Conservation (phyloP, 2,888 invertebrate species). For the Zele albiditarsus region DNA sequence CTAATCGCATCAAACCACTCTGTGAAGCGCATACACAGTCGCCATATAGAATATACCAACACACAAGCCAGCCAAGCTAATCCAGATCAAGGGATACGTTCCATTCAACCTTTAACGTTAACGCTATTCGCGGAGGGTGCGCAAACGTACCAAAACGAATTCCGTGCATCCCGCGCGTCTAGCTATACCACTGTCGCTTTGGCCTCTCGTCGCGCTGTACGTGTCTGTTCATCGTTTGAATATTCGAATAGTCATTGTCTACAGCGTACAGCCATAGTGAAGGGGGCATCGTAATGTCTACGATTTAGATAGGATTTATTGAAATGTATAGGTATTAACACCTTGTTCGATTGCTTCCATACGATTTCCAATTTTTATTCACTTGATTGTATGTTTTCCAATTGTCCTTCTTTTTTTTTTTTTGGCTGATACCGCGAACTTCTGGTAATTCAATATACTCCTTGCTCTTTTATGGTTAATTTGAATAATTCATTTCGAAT, state of each 20-base stretch:
- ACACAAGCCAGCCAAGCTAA: constrained; percentile 48
- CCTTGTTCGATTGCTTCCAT: neutral
- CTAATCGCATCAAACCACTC: constrained; percentile 63
- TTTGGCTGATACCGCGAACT: constrained; percentile 7
- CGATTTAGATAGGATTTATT: constrained; percentile 17
- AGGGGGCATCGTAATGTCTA: constrained; percentile 1
- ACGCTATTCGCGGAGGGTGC: constrained; percentile 35
- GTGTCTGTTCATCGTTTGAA: neutral
- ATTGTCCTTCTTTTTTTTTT: neutral
- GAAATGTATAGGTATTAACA: neutral
- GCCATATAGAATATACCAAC: constrained; percentile 30
- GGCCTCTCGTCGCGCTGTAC: neutral
- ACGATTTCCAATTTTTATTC: neutral
- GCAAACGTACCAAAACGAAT: constrained; percentile 28
- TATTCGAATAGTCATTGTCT: constrained; percentile 26
- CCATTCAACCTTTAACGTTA: constrained; percentile 50
- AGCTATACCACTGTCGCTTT: neutral
- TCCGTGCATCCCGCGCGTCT: constrained; percentile 12
- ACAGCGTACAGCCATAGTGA: neutral
- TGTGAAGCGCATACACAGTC: constrained; percentile 49
- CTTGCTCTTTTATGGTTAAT: constrained; percentile 53
- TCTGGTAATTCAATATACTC: constrained; percentile 60
- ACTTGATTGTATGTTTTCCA: neutral
- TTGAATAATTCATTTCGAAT: constrained; percentile 63
- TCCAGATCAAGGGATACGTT: constrained; percentile 54